These are phyloP conservation scores for Pharmacophagus antenor DNA, from an alignment of 2,888 invertebrate species.

Conservation along the genomic window DNA sequence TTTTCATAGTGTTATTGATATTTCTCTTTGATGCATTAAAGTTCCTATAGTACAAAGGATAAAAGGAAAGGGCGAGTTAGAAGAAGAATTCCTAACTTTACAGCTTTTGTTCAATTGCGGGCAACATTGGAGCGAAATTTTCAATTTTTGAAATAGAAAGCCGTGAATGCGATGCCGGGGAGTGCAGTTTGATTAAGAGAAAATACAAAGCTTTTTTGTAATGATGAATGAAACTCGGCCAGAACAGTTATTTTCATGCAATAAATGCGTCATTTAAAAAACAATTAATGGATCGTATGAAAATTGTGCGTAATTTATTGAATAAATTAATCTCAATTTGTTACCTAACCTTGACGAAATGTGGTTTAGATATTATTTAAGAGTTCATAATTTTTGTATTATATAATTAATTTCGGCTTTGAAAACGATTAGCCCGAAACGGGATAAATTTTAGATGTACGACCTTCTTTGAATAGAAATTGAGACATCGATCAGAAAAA, in stretches of 20 bases:
- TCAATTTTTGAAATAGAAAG: slow-evolving; percentile 27
- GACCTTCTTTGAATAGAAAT: no score
- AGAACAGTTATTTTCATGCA: slow-evolving; percentile 10
- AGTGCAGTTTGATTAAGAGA: slow-evolving; percentile 21
- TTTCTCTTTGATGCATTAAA: not conserved
- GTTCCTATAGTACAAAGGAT: slow-evolving; percentile 4
- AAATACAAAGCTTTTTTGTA: slow-evolving; percentile 22
- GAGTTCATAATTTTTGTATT: no score
- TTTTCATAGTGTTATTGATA: not conserved
- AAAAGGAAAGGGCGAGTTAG: slow-evolving; percentile 15
- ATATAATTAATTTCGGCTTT: no score
- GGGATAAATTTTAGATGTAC: no score
- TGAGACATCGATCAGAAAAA: no score
- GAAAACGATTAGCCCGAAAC: no score
- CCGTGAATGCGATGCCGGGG: slow-evolving; percentile 13
- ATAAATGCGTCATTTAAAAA: not conserved
- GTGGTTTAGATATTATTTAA: no score
- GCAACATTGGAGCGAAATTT: slow-evolving; percentile 23
- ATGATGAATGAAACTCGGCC: slow-evolving; percentile 20
- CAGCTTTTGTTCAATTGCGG: slow-evolving; percentile 11
- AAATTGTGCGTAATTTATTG: not conserved
- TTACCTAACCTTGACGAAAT: no score
- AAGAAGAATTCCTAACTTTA: slow-evolving; percentile 14
- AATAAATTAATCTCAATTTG: no score
- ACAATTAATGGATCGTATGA: not conserved